Evolutionary conservation across 2,888 invertebrate species (phyloP), one percentile per base, ranked within the genome.

Genomic region (Andricus curvator): DNA sequence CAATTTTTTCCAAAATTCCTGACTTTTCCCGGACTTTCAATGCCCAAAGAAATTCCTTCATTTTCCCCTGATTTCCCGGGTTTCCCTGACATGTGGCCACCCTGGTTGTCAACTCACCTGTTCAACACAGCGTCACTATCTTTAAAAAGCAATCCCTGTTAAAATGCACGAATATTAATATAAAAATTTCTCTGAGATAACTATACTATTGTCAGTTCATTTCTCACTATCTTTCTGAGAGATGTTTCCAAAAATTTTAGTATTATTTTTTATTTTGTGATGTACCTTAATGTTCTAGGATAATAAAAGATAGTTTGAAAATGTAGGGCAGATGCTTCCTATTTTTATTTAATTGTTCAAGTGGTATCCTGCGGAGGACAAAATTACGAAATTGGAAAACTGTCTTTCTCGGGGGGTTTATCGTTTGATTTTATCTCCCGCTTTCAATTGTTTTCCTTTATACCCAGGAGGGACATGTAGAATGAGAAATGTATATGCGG

Each of bases 341-440:
- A 5, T 15, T 48, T 48, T 15, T 48, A 48, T 15, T 15, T 4
- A 48, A 15, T 56, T 56, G 56, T n/a, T 56, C 56, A n/a, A n/a
- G n/a, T 5, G 15, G 4, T n/a, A 56, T 56, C 11, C n/a, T 56
- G 9, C n/a, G 11, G 11, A n/a, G 17, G 9, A 22, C n/a, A n/a
- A 56, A 56, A 56, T 56, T 9, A 11, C 11, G n/a, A 41, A 37
- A 67, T 67, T 41, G 67, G 41, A 13, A 41, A 67, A 67, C n/a
- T 67, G 97, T 97, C 97, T 97, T 97, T 97, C 97, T 97, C 96
- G 97, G 87, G 91, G 88, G 91, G 91, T 91, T 91, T 90, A 89
- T 84, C 89, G 88, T 90, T 90, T 88, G 62, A 79, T 64, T 82
- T 80, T 62, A 78, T 78, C 60, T 44, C n/a, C 41, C 51, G 17